phyloP scores from a whole-genome alignment of 2,888 invertebrate genomes.

The Andrena chrysosceles region DNA sequence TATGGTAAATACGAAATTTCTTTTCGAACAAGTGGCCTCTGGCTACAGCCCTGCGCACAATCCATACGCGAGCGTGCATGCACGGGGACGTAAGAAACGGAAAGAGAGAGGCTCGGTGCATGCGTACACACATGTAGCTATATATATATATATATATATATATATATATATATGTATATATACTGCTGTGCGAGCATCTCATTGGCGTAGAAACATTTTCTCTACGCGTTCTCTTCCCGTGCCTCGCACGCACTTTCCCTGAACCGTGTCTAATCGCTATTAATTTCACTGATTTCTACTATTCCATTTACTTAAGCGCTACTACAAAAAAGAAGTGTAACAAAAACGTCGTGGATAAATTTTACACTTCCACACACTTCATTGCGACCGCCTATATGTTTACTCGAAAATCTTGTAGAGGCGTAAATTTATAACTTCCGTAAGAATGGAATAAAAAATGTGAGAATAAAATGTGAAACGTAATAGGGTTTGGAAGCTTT shows the following conservation, averaged over 20 bases:
- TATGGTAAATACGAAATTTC: neutral
- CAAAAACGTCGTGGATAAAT: too few species aligned
- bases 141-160: neutral
- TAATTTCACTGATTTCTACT: conserved; percentile 15
- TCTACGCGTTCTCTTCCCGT: neutral
- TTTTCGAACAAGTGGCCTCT: conserved; percentile 8
- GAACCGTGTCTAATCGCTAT: neutral
- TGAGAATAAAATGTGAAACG: neutral
- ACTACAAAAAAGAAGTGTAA: neutral
- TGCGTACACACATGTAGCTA: conserved; percentile 32
- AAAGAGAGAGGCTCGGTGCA: conserved; percentile 49
- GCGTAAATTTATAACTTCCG: neutral
- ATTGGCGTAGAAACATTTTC: conserved; percentile 52
- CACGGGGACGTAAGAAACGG: conserved; percentile 50
- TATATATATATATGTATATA: conserved; percentile 1
- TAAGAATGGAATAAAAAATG: neutral
- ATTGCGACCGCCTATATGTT: too few species aligned
- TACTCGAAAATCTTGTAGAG: neutral
- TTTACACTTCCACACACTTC: too few species aligned
- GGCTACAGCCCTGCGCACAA: conserved; percentile 52
- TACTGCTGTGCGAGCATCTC: conserved; percentile 38
- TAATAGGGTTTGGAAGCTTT: neutral
- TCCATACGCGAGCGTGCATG: conserved; percentile 41
- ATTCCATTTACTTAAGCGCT: neutral
- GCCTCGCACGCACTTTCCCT: conserved; percentile 20